These are phyloP conservation scores for Morus bassanus DNA, from an alignment of 2,797 vertebrate genomes.

Conservation along the genomic window DNA sequence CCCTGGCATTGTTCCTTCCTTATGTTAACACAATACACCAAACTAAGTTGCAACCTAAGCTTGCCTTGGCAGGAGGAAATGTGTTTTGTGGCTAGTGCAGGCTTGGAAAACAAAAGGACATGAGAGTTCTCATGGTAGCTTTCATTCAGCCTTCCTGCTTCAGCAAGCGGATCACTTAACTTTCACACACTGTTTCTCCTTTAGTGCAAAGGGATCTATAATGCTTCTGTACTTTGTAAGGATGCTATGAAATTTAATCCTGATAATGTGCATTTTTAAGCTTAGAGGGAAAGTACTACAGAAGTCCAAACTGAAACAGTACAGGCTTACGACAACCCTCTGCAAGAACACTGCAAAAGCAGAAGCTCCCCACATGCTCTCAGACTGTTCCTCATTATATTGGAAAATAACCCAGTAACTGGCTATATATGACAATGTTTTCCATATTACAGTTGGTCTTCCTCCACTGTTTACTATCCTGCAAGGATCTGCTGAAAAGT, in stretches of 20 bases:
- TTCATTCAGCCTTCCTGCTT: conserved; percentile 21
- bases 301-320: neutral
- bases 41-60: neutral
- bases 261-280: neutral
- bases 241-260: neutral
- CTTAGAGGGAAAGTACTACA: neutral
- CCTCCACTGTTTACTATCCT: neutral
- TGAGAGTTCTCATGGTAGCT: neutral
- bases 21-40: conserved; percentile 1
- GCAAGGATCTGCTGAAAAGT: neutral
- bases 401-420: neutral
- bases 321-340: neutral
- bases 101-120: neutral
- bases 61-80: neutral
- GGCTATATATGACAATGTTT: neutral
- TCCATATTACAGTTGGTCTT: neutral
- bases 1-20: neutral
- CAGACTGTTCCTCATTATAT: neutral
- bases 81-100: neutral
- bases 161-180: neutral
- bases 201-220: neutral
- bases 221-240: neutral
- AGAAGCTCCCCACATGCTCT: neutral
- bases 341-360: neutral
- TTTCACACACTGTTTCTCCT: neutral